Base-by-base conservation (phyloP, 2,113 vertebrate genomes). In the Myotis yumanensis region DNA sequence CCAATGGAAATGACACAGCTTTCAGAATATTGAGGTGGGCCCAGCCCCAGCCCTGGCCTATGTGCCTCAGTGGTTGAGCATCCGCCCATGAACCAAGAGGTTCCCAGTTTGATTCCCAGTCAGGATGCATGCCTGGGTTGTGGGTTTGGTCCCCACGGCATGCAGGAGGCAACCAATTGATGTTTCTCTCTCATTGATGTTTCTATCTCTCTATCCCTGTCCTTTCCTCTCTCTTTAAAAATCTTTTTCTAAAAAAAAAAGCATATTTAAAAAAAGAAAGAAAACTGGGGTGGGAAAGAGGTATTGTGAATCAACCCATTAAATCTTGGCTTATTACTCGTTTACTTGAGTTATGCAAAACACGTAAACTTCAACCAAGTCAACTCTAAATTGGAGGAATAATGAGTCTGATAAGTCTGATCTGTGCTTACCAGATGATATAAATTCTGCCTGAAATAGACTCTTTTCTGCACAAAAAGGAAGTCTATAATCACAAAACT, bases 401-500 rank as follows among this genome's bases (percentile, higher is more conserved):
- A 54, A 86, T 81, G 51, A 62, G 43, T 37, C 20, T 84, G 46
- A 62, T 75, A 82, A 68, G 51, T 5, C 18, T 8, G 62, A 25
- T 15, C 25, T 84, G 79, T 96, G 79, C 30, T 51, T 85, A 88
- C 0, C 10, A 90, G 12, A 28, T 88, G 59, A 51, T 79, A 48
- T 46, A 80, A 43, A 72, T 89, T 73, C 37, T 68, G 5, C 6
- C 14, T 48, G 1, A 16, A 89, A 77, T 69, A 89, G 66, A 89
- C 28, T 76, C 22, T 79, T 93, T 90, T 40, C 71, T 95, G 18
- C 91, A 62, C 52, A 25, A 59, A 59, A 83, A 89, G 54, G 40
- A 59, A 40, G 7, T 79, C 22, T 90, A 28, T 87, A 57, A 76
- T 90, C 20, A 76, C 18, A 64, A 91, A 92, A 8, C 0, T 51